phyloP scores from a whole-genome alignment of 1,140 invertebrate genomes.

The Diprion similis region DNA sequence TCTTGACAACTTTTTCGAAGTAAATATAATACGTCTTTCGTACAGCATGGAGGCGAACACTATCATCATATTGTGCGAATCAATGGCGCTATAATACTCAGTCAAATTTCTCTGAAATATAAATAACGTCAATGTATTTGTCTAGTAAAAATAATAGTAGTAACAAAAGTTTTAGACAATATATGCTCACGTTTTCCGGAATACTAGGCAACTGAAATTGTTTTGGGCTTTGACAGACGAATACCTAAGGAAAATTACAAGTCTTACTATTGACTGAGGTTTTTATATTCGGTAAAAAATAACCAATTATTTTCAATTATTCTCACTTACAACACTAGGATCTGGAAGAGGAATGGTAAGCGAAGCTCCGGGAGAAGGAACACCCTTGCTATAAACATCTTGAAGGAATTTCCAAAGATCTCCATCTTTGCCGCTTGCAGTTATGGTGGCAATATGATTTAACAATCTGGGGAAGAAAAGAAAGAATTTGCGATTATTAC shows the following conservation, averaged over 20 bases:
- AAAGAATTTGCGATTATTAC: background rate
- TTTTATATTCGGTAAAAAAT: slow-evolving; percentile 11
- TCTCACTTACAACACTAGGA: slow-evolving; percentile 48
- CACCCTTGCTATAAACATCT: slow-evolving; percentile 68
- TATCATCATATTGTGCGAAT: slow-evolving; percentile 90
- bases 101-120: slow-evolving; percentile 88
- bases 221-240: slow-evolving; percentile 79
- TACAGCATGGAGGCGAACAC: slow-evolving; percentile 94
- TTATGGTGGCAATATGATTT: slow-evolving; percentile 68
- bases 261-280: background rate
- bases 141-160: background rate
- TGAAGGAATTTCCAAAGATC: slow-evolving; percentile 71
- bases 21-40: slow-evolving; percentile 91
- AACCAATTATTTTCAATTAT: slow-evolving; percentile 4
- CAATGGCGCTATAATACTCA: slow-evolving; percentile 95
- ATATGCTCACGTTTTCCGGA: slow-evolving; percentile 88
- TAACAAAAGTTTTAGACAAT: background rate
- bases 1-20: slow-evolving; percentile 83
- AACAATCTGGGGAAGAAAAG: slow-evolving; percentile 57
- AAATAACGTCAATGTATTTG: slow-evolving; percentile 24
- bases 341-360: slow-evolving; percentile 54
- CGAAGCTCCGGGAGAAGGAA: slow-evolving; percentile 60
- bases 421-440: slow-evolving; percentile 58
- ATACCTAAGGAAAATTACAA: slow-evolving; percentile 67
- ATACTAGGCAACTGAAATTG: slow-evolving; percentile 87